Percentiles rank a stretch among this genome's conserved stretches.
Conservation (phyloP, 92 coral and sea anemone species). For the Bergia puertoricense region DNA sequence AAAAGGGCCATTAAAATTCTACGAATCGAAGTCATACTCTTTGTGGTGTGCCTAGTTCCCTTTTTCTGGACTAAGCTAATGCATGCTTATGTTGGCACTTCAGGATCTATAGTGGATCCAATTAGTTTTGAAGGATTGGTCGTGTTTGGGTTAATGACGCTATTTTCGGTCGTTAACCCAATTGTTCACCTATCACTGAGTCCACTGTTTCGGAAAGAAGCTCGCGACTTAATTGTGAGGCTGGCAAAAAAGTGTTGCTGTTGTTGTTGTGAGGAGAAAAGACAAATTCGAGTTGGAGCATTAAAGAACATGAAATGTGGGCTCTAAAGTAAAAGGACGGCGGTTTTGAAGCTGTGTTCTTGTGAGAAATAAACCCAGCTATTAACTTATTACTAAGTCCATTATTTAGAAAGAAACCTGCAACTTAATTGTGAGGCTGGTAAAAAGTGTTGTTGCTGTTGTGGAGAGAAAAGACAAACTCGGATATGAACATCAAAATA, state of each 20-base stretch:
- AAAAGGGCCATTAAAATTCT: slow-evolving; percentile 9
- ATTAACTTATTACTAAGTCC: neutral
- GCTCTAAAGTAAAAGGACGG: neutral
- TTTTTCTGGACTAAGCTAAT: neutral
- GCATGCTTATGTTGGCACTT: neutral
- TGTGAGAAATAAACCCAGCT: neutral
- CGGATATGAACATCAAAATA: too few relatives aligned
- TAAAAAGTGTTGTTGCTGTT: neutral
- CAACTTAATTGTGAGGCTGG: neutral
- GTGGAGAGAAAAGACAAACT: neutral
- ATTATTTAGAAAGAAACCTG: neutral
- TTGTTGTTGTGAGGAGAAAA: neutral
- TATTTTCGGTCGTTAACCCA: slow-evolving; percentile 20
- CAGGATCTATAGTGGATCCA: neutral
- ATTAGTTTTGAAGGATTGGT: neutral
- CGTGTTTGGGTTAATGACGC: slow-evolving; percentile 18
- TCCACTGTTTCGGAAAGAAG: slow-evolving; percentile 6
- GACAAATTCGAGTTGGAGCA: neutral
- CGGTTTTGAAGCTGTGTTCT: neutral
- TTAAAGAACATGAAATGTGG: neutral
- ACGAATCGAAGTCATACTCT: neutral
- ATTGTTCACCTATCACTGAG: neutral
- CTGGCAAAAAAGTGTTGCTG: neutral
- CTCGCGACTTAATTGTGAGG: neutral
- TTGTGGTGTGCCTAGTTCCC: slow-evolving; percentile 8